Conservation (phyloP, 2,113 vertebrate species). For the Upupa epops region DNA sequence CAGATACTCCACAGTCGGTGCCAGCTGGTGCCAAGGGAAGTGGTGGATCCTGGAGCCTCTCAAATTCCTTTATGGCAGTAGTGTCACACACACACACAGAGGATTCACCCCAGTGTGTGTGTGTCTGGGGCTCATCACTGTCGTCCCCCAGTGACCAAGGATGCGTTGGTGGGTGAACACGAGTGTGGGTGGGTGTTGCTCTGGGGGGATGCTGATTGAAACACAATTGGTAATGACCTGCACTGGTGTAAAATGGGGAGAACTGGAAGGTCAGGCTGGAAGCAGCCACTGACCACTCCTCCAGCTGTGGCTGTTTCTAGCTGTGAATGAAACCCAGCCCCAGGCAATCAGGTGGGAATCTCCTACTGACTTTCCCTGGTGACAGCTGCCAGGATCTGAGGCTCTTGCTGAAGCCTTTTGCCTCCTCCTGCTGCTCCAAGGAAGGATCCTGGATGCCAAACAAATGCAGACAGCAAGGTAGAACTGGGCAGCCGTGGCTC, state of each 20-base stretch:
- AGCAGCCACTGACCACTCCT: fast-evolving
- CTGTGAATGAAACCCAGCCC: fast-evolving
- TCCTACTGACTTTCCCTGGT: fast-evolving
- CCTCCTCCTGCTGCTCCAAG: neutral
- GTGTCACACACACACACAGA: too few species aligned
- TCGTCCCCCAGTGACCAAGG: fast-evolving
- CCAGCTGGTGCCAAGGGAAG: too few species aligned
- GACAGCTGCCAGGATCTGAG: neutral
- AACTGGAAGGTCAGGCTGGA: neutral
- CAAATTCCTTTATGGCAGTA: fast-evolving
- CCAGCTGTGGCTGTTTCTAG: fast-evolving
- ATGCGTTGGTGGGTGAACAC: fast-evolving
- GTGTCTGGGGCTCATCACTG: fast-evolving
- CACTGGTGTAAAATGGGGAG: neutral
- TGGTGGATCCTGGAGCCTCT: fast-evolving
- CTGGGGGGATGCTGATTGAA: neutral
- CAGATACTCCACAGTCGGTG: too few species aligned
- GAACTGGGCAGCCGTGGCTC: neutral
- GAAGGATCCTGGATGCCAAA: fast-evolving
- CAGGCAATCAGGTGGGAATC: neutral
- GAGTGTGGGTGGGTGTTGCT: neutral
- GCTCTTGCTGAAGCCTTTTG: neutral
- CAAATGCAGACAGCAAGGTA: fast-evolving
- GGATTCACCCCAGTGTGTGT: fast-evolving
- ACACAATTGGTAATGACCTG: fast-evolving